Base-by-base conservation (phyloP, 2,113 vertebrate genomes). In the Triplophysa siluroides region DNA sequence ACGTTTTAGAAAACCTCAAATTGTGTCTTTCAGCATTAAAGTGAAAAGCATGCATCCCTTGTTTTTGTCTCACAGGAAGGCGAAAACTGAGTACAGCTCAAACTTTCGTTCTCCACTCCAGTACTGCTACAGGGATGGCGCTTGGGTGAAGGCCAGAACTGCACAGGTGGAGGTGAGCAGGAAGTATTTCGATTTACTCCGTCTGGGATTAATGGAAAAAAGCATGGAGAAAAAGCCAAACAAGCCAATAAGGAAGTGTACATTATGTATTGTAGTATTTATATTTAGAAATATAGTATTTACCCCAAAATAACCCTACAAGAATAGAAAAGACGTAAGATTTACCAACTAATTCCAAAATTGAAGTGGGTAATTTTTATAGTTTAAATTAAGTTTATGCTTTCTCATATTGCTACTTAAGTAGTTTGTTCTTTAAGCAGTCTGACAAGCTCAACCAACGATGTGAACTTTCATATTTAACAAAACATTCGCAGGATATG, bases 71-170 rank as follows among this genome's bases (percentile, higher is more conserved):
- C n/a, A 24, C 65, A 96, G 95, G 88, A 95, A 92, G 79, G 83
- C 92, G 85, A 96, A 93, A 83, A 94, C 95, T 66, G 95, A 96
- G 87, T 96, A 96, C 79, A 93, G 89, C 84, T 90, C 93, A 79
- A 96, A 95, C 81, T 96, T 94, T 90, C 89, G 93, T 78, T 94
- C 95, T 83, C 95, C 95, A 21, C 78, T 91, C 73, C 93, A 94
- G 18, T 96, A 96, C 89, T 85, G 88, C 21, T 95, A 94, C 79
- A 93, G 89, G 89, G 91, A 94, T 23, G 94, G 94, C 81, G 85
- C 74, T 47, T 95, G 94, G 94, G 86, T 89, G 72, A 89, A 56
- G 78, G 83, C 58, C 29, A 58, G 58, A 24, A 29, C 76, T 38
- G 12, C 61, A 60, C 62, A 79, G 54, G 79, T 81, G 41, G 87